Conservation (phyloP, 2,888 invertebrate genomes). For the Anoplius nigerrimus region DNA sequence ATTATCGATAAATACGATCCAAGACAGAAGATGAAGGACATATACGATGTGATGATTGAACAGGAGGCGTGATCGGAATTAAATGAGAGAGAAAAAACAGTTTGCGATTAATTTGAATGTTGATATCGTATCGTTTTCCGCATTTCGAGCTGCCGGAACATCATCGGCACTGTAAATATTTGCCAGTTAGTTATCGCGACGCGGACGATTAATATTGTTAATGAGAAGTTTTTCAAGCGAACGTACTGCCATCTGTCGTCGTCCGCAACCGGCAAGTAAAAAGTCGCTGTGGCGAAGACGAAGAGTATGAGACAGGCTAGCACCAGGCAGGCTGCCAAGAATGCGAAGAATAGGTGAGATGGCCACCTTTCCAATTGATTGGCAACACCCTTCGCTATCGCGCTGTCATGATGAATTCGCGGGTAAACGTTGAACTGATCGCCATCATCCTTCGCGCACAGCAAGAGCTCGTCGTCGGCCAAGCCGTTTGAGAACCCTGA, state of each 20-base stretch:
- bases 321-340: constrained; percentile 55
- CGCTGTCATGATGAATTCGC: constrained; percentile 26
- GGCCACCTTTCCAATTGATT: constrained; percentile 62
- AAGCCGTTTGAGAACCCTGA: neutral
- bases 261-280: constrained; percentile 41
- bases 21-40: too few species aligned
- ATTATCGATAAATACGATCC: too few species aligned
- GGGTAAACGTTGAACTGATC: constrained; percentile 11
- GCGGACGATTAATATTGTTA: too few species aligned
- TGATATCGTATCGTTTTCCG: too few species aligned
- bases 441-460: constrained; percentile 18
- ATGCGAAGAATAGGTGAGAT: constrained; percentile 54
- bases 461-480: constrained; percentile 34
- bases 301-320: constrained; percentile 49
- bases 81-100: too few species aligned
- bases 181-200: too few species aligned
- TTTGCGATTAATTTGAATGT: too few species aligned
- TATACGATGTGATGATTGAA: too few species aligned
- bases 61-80: too few species aligned
- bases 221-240: too few species aligned
- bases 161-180: too few species aligned
- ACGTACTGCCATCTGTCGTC: constrained; percentile 40
- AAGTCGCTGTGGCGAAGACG: constrained; percentile 46
- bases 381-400: constrained; percentile 54
- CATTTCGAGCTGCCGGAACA: too few species aligned